These are phyloP conservation scores for Solenopsis fugax DNA, from an alignment of 1,140 invertebrate species.

Conservation along the genomic window DNA sequence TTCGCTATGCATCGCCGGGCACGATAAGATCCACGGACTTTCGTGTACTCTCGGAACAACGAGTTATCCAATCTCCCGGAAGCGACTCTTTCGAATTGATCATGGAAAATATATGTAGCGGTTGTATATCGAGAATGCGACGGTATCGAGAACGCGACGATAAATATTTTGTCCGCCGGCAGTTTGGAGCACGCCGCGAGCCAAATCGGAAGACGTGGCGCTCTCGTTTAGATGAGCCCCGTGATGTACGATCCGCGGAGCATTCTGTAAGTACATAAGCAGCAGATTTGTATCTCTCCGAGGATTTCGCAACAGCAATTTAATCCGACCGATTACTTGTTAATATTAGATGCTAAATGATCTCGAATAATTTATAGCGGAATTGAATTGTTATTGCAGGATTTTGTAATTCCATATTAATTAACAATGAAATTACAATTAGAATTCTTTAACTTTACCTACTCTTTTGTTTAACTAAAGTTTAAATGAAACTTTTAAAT, in stretches of 20 bases:
- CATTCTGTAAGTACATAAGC: slow-evolving; percentile 32
- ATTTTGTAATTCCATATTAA: not conserved
- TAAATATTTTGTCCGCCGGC: slow-evolving; percentile 51
- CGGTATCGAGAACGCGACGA: slow-evolving; percentile 55
- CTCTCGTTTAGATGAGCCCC: slow-evolving; percentile 35
- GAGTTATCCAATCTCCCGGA: slow-evolving; percentile 75
- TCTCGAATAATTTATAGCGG: not conserved
- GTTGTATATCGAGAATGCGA: slow-evolving; percentile 44
- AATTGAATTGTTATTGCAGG: slow-evolving; percentile 7
- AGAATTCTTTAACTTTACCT: not conserved
- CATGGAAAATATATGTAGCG: slow-evolving; percentile 59
- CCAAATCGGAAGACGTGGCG: slow-evolving; percentile 47
- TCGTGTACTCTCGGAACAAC: slow-evolving; percentile 68
- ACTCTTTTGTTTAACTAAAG: slow-evolving; percentile 3
- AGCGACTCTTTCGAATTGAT: slow-evolving; percentile 66
- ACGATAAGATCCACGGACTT: slow-evolving; percentile 69
- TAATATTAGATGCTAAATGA: slow-evolving; percentile 7
- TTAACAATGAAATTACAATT: not conserved
- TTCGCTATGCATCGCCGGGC: slow-evolving; percentile 70
- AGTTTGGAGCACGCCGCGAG: slow-evolving; percentile 42
- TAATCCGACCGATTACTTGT: slow-evolving; percentile 26
- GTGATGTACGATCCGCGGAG: slow-evolving; percentile 36
- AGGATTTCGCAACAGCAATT: slow-evolving; percentile 14
- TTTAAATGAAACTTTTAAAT: slow-evolving; percentile 3
- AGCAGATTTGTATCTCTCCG: slow-evolving; percentile 27